Evolutionary conservation across 2,113 vertebrate genomes (phyloP).

Genomic region (Callopanchax toddi): DNA sequence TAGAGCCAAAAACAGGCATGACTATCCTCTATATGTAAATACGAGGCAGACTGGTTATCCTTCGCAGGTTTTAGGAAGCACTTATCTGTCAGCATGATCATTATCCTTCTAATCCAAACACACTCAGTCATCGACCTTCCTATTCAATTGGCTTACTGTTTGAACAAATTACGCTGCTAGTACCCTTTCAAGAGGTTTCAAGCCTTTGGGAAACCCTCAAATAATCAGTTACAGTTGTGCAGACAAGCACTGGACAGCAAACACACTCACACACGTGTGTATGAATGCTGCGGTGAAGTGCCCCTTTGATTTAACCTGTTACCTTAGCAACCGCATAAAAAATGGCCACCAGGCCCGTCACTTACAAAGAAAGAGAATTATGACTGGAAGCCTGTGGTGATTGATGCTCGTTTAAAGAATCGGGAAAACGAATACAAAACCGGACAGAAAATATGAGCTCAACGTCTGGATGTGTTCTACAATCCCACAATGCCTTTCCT

Average conservation of each 20-base stretch:
- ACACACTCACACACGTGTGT: slow-evolving; percentile 14
- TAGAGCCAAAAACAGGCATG: neutral
- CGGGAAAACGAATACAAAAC: neutral
- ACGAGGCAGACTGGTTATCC: slow-evolving; percentile 13
- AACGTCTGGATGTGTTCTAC: no score
- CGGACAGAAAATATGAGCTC: no score
- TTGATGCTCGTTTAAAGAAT: neutral
- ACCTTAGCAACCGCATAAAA: slow-evolving; percentile 76
- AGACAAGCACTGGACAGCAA: slow-evolving; percentile 9
- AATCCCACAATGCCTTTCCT: no score
- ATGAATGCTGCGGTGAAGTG: slow-evolving; percentile 7
- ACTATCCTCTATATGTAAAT: slow-evolving; percentile 20
- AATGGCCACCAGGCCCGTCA: slow-evolving; percentile 57
- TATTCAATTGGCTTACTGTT: slow-evolving; percentile 51
- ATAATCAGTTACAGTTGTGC: slow-evolving; percentile 51
- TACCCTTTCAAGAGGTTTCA: slow-evolving; percentile 56
- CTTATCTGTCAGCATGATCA: slow-evolving; percentile 51
- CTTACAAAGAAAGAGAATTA: slow-evolving; percentile 45
- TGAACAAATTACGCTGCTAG: slow-evolving; percentile 60
- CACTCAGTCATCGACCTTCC: slow-evolving; percentile 51
- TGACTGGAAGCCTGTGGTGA: slow-evolving; percentile 31
- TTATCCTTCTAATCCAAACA: slow-evolving; percentile 63
- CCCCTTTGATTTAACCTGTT: slow-evolving; percentile 68
- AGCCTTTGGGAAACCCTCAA: slow-evolving; percentile 43
- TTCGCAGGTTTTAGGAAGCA: slow-evolving; percentile 31